Evolutionary conservation across 2,797 vertebrate genomes (phyloP).

Genomic region (Hipposideros larvatus): DNA sequence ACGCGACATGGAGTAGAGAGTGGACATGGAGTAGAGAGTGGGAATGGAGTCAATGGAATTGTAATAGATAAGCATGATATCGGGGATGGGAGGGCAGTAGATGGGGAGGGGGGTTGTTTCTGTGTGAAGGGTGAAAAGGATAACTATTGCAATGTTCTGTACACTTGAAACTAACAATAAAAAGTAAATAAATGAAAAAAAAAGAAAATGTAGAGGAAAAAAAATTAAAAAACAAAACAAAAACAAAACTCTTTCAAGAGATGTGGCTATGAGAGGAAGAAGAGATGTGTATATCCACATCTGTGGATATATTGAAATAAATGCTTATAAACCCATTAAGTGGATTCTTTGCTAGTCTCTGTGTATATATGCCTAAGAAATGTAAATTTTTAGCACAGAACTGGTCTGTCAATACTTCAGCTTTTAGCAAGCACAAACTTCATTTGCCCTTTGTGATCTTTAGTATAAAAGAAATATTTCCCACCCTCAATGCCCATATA

Average conservation of each 20-base stretch:
- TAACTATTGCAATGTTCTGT: too few relatives aligned
- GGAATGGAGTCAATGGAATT: too few relatives aligned
- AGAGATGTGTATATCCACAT: not conserved
- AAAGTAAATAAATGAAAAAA: too few relatives aligned
- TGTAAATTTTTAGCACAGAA: conserved; percentile 16
- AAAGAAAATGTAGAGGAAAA: not conserved
- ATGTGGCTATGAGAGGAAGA: not conserved
- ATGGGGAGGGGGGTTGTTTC: too few relatives aligned
- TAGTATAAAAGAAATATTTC: conserved; percentile 60
- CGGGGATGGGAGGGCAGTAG: too few relatives aligned
- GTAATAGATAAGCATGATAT: too few relatives aligned
- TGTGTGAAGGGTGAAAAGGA: too few relatives aligned
- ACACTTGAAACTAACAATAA: too few relatives aligned
- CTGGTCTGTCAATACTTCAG: not conserved
- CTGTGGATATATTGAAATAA: not conserved
- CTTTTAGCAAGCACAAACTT: conserved; percentile 47
- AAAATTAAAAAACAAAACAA: too few relatives aligned
- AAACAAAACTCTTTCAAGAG: not conserved
- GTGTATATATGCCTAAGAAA: not conserved
- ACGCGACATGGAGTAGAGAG: too few relatives aligned
- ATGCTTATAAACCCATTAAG: not conserved
- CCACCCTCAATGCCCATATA: not conserved
- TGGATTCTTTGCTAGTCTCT: not conserved
- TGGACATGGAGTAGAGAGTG: too few relatives aligned
- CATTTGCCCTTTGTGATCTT: conserved; percentile 57